Base-by-base conservation (phyloP, 2,113 vertebrate species). In the Sturnus vulgaris region DNA sequence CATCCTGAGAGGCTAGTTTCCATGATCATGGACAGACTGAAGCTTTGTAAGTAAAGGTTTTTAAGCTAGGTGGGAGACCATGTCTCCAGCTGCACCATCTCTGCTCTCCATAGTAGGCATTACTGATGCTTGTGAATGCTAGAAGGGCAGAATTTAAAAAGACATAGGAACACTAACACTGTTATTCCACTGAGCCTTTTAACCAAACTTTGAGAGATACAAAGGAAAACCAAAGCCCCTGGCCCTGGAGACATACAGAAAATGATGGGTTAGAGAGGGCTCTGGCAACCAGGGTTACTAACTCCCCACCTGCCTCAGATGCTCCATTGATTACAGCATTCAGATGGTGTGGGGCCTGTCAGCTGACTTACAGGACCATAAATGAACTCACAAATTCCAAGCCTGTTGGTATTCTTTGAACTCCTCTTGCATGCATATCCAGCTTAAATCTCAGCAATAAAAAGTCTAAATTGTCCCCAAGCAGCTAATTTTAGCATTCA, bases 361-460 rank as follows among this genome's bases (percentile, higher is more conserved):
- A 53, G 10, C 18, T 59, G 33, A 46, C 3, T 8, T 27, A 15
- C 30, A 64, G 63, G 35, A 57, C 25, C 15, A 50, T 27, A 91
- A 81, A 37, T 31, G 23, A 73, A 12, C 18, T 42, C 25, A 28
- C 16, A 25, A 77, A 66, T 46, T 80, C 35, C 33, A 63, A 50
- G 35, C 46, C n/a, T 4, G 1, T 19, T 37, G 7, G 11, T 64
- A n/a, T 37, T 24, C 4, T 16, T 1, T 0, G 1, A 63, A 15
- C 11, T 82, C 6, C 7, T 59, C 47, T 39, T 66, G 20, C 18
- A 25, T 39, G 19, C 22, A 15, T 33, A 33, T 68, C 25, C 30
- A 65, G 6, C 27, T 86, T 77, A 44, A 76, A 40, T 68, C 59
- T 88, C 33, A 46, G 59, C 63, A 81, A 15, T 12, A 49, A 35